A percentile compares a stretch with the other conserved stretches of the same genome.
Conservation (phyloP, 2,797 vertebrate genomes). For the Numenius phaeopus region DNA sequence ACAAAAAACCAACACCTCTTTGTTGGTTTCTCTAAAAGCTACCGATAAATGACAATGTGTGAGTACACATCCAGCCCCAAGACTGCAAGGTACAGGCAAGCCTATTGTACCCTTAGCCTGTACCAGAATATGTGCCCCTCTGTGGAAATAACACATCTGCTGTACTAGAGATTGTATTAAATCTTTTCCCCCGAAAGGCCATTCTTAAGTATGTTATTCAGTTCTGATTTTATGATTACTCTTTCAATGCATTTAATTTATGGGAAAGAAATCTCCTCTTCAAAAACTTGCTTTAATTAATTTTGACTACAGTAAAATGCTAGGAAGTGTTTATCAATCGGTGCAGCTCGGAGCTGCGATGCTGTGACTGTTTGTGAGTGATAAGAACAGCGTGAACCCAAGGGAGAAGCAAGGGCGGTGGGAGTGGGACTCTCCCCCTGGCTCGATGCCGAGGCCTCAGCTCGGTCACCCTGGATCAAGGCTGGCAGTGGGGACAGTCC, state of each 20-base stretch:
- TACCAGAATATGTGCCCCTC: not conserved
- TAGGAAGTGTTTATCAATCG: not conserved
- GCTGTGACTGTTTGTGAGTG: not conserved
- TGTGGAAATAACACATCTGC: not conserved
- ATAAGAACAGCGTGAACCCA: not conserved
- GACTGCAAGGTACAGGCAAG: not conserved
- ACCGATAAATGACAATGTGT: not conserved
- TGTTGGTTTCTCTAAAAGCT: not conserved
- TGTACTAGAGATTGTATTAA: not conserved
- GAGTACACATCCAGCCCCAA: not conserved
- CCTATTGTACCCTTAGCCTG: not conserved
- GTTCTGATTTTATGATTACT: slow-evolving; percentile 13
- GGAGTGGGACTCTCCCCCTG: not conserved
- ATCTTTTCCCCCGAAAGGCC: not conserved
- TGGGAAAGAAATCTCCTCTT: slow-evolving; percentile 11
- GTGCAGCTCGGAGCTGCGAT: not conserved
- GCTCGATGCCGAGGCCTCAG: not conserved
- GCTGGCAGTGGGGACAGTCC: not conserved
- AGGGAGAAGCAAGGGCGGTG: not conserved
- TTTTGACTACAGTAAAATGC: not conserved
- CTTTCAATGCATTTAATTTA: slow-evolving; percentile 39
- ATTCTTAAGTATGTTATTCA: not conserved
- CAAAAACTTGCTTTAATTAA: slow-evolving; percentile 2
- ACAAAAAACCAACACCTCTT: not conserved
- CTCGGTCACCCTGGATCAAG: not conserved